Evolutionary conservation across 2,888 invertebrate species (phyloP).

Genomic region (Pseudococcus viburni): DNA sequence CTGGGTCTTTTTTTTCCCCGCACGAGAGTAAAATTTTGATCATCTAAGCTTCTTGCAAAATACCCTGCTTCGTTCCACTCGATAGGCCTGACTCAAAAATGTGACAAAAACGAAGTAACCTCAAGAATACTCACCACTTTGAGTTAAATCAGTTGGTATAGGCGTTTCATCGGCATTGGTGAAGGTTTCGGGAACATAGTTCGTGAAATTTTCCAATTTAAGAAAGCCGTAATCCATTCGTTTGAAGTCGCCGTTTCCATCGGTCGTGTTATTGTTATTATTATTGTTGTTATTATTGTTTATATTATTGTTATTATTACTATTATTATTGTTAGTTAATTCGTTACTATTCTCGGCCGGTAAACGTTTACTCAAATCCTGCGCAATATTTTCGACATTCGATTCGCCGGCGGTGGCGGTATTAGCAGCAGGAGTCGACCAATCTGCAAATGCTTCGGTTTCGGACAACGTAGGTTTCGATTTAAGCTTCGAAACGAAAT

Average conservation of each 20-base stretch:
- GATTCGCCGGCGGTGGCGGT: not conserved
- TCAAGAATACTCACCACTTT: slow-evolving; percentile 59
- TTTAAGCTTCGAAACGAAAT: slow-evolving; percentile 66
- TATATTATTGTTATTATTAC: slow-evolving; percentile 66
- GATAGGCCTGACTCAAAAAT: not conserved
- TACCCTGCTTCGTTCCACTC: not conserved
- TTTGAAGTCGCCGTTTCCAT: slow-evolving; percentile 67
- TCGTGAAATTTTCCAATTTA: slow-evolving; percentile 63
- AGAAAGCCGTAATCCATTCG: slow-evolving; percentile 57
- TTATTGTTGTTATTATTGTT: slow-evolving; percentile 66
- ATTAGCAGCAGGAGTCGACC: slow-evolving; percentile 50
- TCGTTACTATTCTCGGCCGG: slow-evolving; percentile 67
- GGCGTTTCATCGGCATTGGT: slow-evolving; percentile 68
- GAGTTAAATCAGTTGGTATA: slow-evolving; percentile 68
- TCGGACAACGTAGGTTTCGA: slow-evolving; percentile 67
- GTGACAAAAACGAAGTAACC: not conserved
- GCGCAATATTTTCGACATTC: slow-evolving; percentile 67
- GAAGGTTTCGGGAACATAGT: slow-evolving; percentile 65
- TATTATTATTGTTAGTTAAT: slow-evolving; percentile 64
- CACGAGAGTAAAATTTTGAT: no score
- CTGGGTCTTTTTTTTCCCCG: no score
- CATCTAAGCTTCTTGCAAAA: no score
- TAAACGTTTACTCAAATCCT: slow-evolving; percentile 69
- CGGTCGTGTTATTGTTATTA: slow-evolving; percentile 68
- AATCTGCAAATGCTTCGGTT: slow-evolving; percentile 68